These are phyloP conservation scores for Caprella mutica DNA, from an alignment of 2,888 invertebrate genomes.

Conservation along the genomic window DNA sequence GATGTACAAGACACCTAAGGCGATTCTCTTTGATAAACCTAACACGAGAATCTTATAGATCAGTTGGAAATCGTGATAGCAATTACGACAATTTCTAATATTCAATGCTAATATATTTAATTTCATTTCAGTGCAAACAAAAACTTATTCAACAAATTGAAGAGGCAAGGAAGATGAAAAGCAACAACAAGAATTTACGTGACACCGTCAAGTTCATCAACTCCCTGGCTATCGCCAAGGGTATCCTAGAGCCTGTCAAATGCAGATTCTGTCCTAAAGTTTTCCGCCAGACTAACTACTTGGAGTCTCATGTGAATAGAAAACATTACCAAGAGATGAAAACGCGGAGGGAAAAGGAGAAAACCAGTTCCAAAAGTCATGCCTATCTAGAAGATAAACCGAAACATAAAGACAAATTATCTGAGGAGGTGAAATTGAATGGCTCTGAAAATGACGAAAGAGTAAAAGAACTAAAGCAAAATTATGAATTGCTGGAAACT, in stretches of 20 bases:
- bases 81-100: too few relatives aligned
- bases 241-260: constrained; percentile 19
- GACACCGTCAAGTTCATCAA: constrained; percentile 31
- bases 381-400: too few relatives aligned
- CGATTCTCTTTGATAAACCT: too few relatives aligned
- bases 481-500: neutral
- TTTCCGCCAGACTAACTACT: constrained; percentile 22
- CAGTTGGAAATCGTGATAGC: too few relatives aligned
- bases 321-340: constrained; percentile 21
- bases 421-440: neutral
- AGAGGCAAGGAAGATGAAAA: constrained; percentile 31
- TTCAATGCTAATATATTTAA: too few relatives aligned
- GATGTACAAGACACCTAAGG: too few relatives aligned
- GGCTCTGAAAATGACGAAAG: neutral
- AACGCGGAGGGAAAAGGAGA: too few relatives aligned
- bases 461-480: neutral
- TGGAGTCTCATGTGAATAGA: constrained; percentile 22
- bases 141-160: constrained; percentile 25
- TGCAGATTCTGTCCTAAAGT: constrained; percentile 24
- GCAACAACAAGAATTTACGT: constrained; percentile 21
- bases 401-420: too few relatives aligned
- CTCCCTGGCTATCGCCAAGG: constrained; percentile 22
- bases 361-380: too few relatives aligned
- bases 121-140: constrained; percentile 25
- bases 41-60: too few relatives aligned